These are phyloP conservation scores for Regulus satrapa DNA, from an alignment of 2,113 vertebrate genomes.

Conservation along the genomic window DNA sequence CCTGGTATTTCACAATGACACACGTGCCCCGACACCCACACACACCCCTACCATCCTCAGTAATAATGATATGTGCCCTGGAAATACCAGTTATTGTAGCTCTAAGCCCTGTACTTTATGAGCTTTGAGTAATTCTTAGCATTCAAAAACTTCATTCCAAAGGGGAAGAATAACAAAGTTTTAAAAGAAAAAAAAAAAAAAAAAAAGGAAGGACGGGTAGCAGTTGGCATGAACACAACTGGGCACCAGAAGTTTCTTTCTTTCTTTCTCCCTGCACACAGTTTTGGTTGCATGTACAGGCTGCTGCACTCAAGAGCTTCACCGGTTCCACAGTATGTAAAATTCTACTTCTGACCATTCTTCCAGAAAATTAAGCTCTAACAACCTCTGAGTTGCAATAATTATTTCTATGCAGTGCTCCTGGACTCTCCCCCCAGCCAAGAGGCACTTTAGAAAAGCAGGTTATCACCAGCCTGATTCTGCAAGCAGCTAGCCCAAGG, in stretches of 20 bases:
- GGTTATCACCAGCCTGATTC: background rate
- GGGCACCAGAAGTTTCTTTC: background rate
- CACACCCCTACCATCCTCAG: background rate
- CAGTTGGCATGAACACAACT: background rate
- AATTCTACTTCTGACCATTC: background rate
- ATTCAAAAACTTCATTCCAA: conserved; percentile 11
- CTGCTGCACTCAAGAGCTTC: background rate
- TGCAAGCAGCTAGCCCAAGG: background rate
- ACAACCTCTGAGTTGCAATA: background rate
- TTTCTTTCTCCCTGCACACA: background rate
- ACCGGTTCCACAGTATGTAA: background rate
- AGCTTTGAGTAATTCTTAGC: background rate
- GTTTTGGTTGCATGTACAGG: background rate
- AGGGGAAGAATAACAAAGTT: background rate
- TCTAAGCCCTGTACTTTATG: background rate
- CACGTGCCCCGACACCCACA: background rate
- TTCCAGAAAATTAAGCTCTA: background rate
- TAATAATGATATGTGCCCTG: background rate
- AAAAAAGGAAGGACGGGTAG: accelerated
- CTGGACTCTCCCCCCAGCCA: background rate
- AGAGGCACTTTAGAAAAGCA: background rate
- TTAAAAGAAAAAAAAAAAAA: background rate
- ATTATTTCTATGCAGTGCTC: background rate
- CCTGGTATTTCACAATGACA: background rate
- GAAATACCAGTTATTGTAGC: background rate